Evolutionary conservation across 2,888 invertebrate species (phyloP).

Genomic region (Folsomia manolachei): DNA sequence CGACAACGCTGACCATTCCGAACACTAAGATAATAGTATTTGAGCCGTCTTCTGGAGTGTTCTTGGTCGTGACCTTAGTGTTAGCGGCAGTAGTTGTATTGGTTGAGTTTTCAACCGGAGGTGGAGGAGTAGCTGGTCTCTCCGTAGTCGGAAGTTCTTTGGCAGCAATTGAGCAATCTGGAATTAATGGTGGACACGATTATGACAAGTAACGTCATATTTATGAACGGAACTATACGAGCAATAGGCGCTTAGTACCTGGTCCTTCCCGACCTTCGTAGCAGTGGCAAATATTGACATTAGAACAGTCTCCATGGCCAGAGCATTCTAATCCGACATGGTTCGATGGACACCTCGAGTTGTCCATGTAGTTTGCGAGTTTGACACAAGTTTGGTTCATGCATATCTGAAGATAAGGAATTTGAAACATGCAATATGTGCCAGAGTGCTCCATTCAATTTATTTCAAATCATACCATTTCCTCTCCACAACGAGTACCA

Average conservation of each 20-base stretch:
- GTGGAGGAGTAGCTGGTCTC: conserved; percentile 50
- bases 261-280: conserved; percentile 83
- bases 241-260: too few species aligned
- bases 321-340: conserved; percentile 87
- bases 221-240: too few species aligned
- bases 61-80: conserved; percentile 38
- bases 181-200: too few species aligned
- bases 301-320: conserved; percentile 90
- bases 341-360: conserved; percentile 85
- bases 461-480: conserved; percentile 64
- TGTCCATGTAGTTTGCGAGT: conserved; percentile 78
- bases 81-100: conserved; percentile 26
- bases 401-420: conserved; percentile 64
- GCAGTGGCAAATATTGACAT: conserved; percentile 88
- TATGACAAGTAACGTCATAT: too few species aligned
- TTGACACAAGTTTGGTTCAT: conserved; percentile 89
- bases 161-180: conserved; percentile 78
- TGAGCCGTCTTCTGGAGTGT: conserved; percentile 91
- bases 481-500: conserved; percentile 90
- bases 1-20: conserved; percentile 97
- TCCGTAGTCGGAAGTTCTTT: conserved; percentile 56
- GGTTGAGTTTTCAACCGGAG: conserved; percentile 18
- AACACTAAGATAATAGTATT: conserved; percentile 96
- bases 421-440: conserved; percentile 10
- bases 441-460: neutral